phyloP scores from a whole-genome alignment of 35 echinoderm and acorn worm species.

The Apostichopus japonicus region DNA sequence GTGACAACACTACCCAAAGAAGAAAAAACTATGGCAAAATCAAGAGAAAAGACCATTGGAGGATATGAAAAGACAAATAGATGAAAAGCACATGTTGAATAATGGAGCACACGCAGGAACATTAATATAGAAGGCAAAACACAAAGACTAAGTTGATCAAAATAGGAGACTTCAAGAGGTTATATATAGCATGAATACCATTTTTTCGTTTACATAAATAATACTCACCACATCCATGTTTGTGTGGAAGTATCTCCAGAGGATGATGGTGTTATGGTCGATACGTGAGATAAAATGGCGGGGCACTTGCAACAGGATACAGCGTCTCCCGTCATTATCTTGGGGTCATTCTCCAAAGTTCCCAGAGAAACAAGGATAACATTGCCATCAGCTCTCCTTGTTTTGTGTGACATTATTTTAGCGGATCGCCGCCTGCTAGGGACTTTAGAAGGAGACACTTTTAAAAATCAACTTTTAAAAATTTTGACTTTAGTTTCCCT shows the following conservation, averaged over 20 bases:
- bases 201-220: background rate
- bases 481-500: no score
- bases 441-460: no score
- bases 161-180: background rate
- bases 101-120: no score
- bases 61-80: no score
- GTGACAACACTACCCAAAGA: no score
- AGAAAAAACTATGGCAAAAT: no score
- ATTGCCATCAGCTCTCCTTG: constrained; percentile 74
- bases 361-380: constrained; percentile 86
- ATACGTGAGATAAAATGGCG: constrained; percentile 69
- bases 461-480: background rate
- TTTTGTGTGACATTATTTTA: background rate
- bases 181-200: no score
- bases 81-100: no score
- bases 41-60: no score
- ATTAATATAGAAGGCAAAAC: background rate
- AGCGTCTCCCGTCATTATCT: constrained; percentile 89
- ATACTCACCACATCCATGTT: constrained; percentile 88
- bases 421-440: background rate
- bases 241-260: constrained; percentile 5
- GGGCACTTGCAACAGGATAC: constrained; percentile 71
- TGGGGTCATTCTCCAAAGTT: constrained; percentile 84
- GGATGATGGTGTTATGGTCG: constrained; percentile 2
- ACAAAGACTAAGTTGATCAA: no score